Base-by-base conservation (phyloP, 37 sponge, comb jelly and placozoan species). In the Mnemiopsis leidyi region DNA sequence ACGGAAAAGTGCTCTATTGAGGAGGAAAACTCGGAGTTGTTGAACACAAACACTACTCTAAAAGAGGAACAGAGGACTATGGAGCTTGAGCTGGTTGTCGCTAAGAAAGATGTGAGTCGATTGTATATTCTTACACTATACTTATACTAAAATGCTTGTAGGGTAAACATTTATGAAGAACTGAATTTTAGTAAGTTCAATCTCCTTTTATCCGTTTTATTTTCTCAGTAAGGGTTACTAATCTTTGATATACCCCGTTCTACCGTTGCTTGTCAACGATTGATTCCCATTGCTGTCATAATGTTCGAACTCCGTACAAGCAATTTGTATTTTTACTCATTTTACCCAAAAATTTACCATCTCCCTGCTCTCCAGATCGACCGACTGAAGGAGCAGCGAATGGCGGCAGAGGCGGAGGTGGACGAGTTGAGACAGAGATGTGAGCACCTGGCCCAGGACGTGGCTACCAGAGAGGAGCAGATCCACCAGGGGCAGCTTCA, bases 101-200 rank as follows among this genome's bases (percentile, higher is more conserved):
- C 82, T 32, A 79, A 79, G 82, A 79, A 79, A 23, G 82, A 79
- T 79, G 82, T 79, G 82, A 79, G 82, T 79, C 32, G n/a, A n/a
- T n/a, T n/a, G n/a, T n/a, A n/a, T n/a, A n/a, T n/a, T 21, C 13
- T 21, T 67, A 67, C 20, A 67, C 20, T 67, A 67, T 13, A 21
- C 20, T 21, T 67, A 67, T 67, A 67, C 68, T 67, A n/a, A n/a
- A n/a, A n/a, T n/a, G n/a, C n/a, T n/a, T n/a, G n/a, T n/a, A n/a
- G n/a, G n/a, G n/a, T n/a, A n/a, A n/a, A n/a, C n/a, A n/a, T n/a
- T n/a, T n/a, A n/a, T n/a, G n/a, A n/a, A n/a, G n/a, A n/a, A n/a
- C n/a, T n/a, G n/a, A n/a, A n/a, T n/a, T n/a, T n/a, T n/a, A n/a
- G n/a, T n/a, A n/a, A n/a, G n/a, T n/a, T n/a, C n/a, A n/a, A n/a